Base-by-base conservation (phyloP, 2,797 vertebrate species). In the Xyrichtys novacula region DNA sequence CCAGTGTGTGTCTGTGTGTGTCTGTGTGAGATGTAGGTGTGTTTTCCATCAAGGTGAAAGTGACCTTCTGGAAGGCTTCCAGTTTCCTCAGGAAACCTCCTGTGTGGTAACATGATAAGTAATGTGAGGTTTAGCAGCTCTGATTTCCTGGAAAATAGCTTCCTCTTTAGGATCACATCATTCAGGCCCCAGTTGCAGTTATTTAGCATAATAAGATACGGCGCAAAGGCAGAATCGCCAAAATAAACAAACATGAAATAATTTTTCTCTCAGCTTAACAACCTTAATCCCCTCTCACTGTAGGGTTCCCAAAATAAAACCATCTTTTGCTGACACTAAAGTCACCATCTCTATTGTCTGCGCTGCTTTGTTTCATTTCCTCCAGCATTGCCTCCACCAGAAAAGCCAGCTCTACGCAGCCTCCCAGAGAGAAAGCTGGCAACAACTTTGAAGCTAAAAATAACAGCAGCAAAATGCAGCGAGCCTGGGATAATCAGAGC, bases 391-490 rank as follows among this genome's bases (percentile, higher is more conserved):
- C 71, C 79, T 84, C 81, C 75, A 63, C 64, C 81, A 83, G 74
- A 71, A 74, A 76, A 66, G 71, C 81, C 66, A 32, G 69, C 74
- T 48, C 74, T 64, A 28, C 44, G 25, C 78, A 67, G 80, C 81
- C 88, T 87, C 80, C 54, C 72, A 65, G 64, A 85, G 79, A 85
- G 73, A 75, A n/a, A 79, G 80, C 85, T 89, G 86, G 83, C 87
- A 86, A 75, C 83, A 65, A 74, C 81, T 88, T 76, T 85, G 76
- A 91, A 82, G 90, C 90, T 91, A 92, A 93, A 93, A 91, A 92
- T 93, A 93, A 79, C 84, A 11, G 12, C 74, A 48, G 83, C 50
- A 47, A 83, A 88, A 90, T 72, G 86, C 85, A 85, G 88, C 50
- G 38, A 81, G 87, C 84, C 73, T 8, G 38, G 55, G 76, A 85